A percentile compares a stretch with the other conserved stretches of the same genome.
Conservation (phyloP, 2,888 invertebrate genomes). For the Rhaphigaster nebulosa region DNA sequence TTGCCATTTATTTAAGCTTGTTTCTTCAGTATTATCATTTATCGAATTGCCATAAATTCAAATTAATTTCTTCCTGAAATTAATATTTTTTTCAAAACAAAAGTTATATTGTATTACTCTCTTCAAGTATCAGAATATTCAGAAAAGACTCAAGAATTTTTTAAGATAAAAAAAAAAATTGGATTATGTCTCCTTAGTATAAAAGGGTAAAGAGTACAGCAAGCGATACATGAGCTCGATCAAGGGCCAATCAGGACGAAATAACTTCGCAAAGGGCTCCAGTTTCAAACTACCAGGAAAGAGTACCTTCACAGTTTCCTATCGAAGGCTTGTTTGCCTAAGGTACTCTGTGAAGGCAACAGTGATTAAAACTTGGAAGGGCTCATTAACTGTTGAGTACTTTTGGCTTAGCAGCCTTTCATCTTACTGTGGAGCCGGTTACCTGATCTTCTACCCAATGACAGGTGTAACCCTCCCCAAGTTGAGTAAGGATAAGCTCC, state of each 20-base stretch:
- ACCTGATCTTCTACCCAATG: neutral
- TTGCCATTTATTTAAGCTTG: too few species aligned
- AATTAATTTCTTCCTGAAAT: too few species aligned
- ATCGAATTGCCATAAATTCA: too few species aligned
- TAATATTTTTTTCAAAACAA: too few species aligned
- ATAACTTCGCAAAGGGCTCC: neutral
- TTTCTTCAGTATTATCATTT: too few species aligned
- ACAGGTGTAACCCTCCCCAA: neutral
- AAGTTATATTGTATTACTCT: too few species aligned
- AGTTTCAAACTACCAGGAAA: neutral
- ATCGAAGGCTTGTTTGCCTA: neutral
- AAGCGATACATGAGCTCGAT: neutral
- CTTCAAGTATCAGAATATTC: too few species aligned
- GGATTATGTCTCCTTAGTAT: too few species aligned
- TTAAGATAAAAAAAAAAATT: too few species aligned
- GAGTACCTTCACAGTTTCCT: neutral
- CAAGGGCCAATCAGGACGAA: neutral
- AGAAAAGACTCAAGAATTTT: too few species aligned
- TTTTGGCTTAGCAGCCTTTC: neutral
- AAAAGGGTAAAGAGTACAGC: neutral
- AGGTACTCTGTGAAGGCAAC: neutral
- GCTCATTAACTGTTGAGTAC: neutral
- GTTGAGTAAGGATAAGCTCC: neutral
- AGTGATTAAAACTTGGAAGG: constrained; percentile 1
- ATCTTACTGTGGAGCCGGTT: neutral